Percentiles rank a stretch among this genome's conserved stretches.
phyloP scores from a whole-genome alignment of 2,113 vertebrate species.

The Oryzias melastigma region DNA sequence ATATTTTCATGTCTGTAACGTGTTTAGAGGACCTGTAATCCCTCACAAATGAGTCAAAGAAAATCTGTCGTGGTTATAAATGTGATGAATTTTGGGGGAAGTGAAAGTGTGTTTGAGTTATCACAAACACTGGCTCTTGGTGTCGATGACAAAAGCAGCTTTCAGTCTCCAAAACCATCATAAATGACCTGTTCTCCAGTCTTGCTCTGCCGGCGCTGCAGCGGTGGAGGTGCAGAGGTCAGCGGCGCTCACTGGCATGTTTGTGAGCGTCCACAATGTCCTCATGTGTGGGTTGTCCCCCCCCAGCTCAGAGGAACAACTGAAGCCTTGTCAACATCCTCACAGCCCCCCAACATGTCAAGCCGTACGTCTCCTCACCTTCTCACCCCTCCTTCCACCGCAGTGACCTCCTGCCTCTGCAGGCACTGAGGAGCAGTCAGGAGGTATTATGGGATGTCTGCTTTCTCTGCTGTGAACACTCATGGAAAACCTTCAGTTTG shows the following conservation, averaged over 20 bases:
- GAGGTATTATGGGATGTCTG: slow-evolving; percentile 45
- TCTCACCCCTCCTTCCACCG: slow-evolving; percentile 65
- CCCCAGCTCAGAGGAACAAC: slow-evolving; percentile 63
- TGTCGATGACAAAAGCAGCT: slow-evolving; percentile 4
- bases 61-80: no score
- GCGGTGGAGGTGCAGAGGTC: slow-evolving; percentile 42
- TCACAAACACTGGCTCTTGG: slow-evolving; percentile 10
- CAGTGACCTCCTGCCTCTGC: slow-evolving; percentile 71
- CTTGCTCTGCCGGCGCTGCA: slow-evolving; percentile 12
- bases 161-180: slow-evolving; percentile 19
- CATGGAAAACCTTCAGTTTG: no score
- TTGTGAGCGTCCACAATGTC: slow-evolving; percentile 44
- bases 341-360: slow-evolving; percentile 22
- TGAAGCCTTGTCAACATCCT: slow-evolving; percentile 57
- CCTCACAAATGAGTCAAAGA: no score
- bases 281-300: slow-evolving; percentile 68
- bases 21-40: no score
- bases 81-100: no score
- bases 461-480: no score
- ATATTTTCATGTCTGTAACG: no score
- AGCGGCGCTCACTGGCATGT: slow-evolving; percentile 39
- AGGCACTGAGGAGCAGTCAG: slow-evolving; percentile 59
- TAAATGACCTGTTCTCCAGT: slow-evolving; percentile 26
- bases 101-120: no score
- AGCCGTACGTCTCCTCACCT: slow-evolving; percentile 52